Percentiles rank a stretch among this genome's conserved stretches.
phyloP scores from a whole-genome alignment of 2,797 vertebrate species.

The Mareca penelope region DNA sequence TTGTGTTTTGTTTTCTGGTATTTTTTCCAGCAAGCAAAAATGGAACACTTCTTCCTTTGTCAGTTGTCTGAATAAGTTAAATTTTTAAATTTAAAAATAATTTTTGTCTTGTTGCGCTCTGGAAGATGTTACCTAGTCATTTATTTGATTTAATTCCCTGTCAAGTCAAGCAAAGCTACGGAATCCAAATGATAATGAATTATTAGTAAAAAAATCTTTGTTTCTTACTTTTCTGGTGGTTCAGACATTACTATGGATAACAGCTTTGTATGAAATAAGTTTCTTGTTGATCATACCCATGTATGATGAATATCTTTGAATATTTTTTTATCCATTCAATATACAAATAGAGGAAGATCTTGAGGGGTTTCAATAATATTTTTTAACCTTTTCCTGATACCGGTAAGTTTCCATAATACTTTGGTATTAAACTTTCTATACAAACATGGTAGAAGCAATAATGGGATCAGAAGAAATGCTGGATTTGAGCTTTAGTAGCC shows the following conservation, averaged over 20 bases:
- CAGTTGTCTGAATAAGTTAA: not conserved
- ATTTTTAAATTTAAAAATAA: not conserved
- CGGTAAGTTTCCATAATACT: not conserved
- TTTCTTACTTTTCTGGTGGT: not conserved
- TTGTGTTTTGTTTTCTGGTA: not conserved
- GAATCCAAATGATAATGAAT: not conserved
- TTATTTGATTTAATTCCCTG: not conserved
- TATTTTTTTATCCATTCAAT: not conserved
- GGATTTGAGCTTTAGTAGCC: not conserved
- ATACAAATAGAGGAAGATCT: not conserved
- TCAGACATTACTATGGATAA: not conserved
- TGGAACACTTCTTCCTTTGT: not conserved
- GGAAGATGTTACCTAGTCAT: not conserved
- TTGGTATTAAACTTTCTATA: not conserved
- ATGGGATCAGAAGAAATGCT: not conserved
- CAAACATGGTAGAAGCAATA: not conserved
- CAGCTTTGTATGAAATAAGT: not conserved
- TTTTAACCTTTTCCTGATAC: not conserved
- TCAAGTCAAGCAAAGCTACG: not conserved
- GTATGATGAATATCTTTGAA: not conserved
- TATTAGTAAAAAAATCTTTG: not conserved
- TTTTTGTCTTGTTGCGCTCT: not conserved
- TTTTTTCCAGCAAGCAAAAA: not conserved
- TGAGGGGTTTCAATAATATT: not conserved
- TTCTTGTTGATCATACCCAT: not conserved